Conservation (phyloP, 1,140 invertebrate genomes). For the Aphelenchoides fujianensis region DNA sequence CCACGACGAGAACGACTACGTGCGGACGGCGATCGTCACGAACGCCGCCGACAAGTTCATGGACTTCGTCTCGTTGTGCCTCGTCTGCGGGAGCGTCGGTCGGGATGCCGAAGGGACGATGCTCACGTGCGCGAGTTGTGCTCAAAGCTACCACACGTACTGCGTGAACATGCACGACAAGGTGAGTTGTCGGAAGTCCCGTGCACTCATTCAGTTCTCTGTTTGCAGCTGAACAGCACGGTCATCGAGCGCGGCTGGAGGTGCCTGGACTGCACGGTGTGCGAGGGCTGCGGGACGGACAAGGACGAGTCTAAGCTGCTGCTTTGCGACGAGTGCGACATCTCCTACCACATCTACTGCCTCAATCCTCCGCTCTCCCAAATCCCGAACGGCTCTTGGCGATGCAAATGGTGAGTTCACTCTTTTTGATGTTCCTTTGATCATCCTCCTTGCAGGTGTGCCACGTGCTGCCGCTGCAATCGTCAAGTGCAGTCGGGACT, state of each 20-base stretch:
- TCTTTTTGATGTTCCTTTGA: no score
- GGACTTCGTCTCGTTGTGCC: slow-evolving; percentile 74
- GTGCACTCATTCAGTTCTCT: slow-evolving; percentile 34
- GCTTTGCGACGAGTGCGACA: slow-evolving; percentile 98
- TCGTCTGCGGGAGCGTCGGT: slow-evolving; percentile 94
- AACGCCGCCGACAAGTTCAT: slow-evolving; percentile 90
- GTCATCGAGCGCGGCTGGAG: slow-evolving; percentile 94
- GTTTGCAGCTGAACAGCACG: slow-evolving; percentile 78
- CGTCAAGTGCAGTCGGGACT: slow-evolving; percentile 72
- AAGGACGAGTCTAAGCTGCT: slow-evolving; percentile 88
- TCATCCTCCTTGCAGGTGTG: slow-evolving; percentile 70
- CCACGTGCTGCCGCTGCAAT: slow-evolving; percentile 85
- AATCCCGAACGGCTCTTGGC: slow-evolving; percentile 79
- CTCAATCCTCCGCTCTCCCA: slow-evolving; percentile 86
- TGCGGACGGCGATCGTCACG: slow-evolving; percentile 74
- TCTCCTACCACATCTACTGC: slow-evolving; percentile 98
- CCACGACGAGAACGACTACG: slow-evolving; percentile 54
- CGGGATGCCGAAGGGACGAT: slow-evolving; percentile 87
- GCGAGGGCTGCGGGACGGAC: slow-evolving; percentile 93
- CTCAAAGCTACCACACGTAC: slow-evolving; percentile 97
- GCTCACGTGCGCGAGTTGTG: slow-evolving; percentile 93
- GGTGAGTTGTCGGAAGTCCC: slow-evolving; percentile 21
- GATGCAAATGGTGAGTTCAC: slow-evolving; percentile 86
- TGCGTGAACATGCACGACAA: slow-evolving; percentile 86
- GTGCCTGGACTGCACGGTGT: slow-evolving; percentile 96